Base-by-base conservation (phyloP, 1,140 invertebrate species). In the Drosophila malerkotliana region DNA sequence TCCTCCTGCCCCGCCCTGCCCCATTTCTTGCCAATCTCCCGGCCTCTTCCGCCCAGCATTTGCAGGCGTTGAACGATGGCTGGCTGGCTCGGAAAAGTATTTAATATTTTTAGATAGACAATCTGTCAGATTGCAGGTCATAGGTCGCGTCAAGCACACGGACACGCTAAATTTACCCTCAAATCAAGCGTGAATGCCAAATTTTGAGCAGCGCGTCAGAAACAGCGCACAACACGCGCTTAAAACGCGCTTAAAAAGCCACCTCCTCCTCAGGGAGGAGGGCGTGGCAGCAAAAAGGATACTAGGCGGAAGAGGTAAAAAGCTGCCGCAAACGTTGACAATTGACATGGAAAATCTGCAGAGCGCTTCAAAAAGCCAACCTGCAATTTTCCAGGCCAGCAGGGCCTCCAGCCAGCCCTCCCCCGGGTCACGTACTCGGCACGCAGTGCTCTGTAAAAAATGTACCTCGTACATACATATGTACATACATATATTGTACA, bases 271-370 rank as follows among this genome's bases (percentile, higher is more conserved):
- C 18, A 18, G 18, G 18, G 18, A 18, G 8, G 18, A 18, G 18
- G 44, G 18, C 3, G 18, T 47, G 44, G 44, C 51, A 51, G 51
- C 41, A 47, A 24, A 18, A 69, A 61, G 68, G 57, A 63, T 71
- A 48, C 34, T 58, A 37, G 4, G 24, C 28, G 30, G 41, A 45
- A 37, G 34, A 37, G 54, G 30, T 15, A 51, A 14, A 44, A 30
- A 59, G 39, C 47, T 32, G 34, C 59, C 68, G 44, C 75, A 82
- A 74, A 82, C 58, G 77, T 66, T 84, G 80, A 72, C 80, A 84
- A 84, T 85, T 76, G 80, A 80, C 80, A 83, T 80, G 77, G 77
- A 83, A 83, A 82, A 79, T 78, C 79, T 51, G 53, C 58, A 64
- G 62, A 24, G 53, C 18, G 39, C 58, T 58, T 58, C 54, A 58